phyloP scores from a whole-genome alignment of 2,888 invertebrate species.

The Baronia brevicornis region DNA sequence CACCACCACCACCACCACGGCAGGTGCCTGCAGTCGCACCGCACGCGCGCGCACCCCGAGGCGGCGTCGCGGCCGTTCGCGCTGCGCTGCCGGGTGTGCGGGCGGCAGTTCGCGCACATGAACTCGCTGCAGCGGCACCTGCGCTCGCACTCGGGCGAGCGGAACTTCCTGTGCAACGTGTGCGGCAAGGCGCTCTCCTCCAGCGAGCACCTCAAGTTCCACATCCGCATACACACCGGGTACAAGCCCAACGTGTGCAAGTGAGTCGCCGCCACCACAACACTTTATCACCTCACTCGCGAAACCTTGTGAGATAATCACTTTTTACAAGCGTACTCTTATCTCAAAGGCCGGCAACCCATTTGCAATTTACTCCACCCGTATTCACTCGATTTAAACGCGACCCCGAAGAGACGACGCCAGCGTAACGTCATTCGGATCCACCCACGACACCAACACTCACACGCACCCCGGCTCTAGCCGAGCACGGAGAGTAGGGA shows the following conservation, averaged over 20 bases:
- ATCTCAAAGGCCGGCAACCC: too few relatives aligned
- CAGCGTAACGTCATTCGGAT: too few relatives aligned
- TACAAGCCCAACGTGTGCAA: conserved; percentile 78
- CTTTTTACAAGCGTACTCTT: too few relatives aligned
- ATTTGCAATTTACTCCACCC: too few relatives aligned
- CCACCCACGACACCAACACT: too few relatives aligned
- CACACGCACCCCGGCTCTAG: too few relatives aligned
- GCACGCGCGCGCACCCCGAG: conserved; percentile 52
- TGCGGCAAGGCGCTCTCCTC: conserved; percentile 78
- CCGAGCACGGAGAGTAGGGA: too few relatives aligned
- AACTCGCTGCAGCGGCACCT: conserved; percentile 67
- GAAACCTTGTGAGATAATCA: too few relatives aligned
- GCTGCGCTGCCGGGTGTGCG: conserved; percentile 60
- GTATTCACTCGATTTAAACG: too few relatives aligned
- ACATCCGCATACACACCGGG: conserved; percentile 77
- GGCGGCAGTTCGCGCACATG: conserved; percentile 66
- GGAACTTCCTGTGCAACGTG: conserved; percentile 75
- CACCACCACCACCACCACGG: too few relatives aligned
- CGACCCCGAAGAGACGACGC: too few relatives aligned
- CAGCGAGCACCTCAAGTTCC: conserved; percentile 76
- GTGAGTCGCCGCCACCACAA: conserved; percentile 40
- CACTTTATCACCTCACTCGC: too few relatives aligned
- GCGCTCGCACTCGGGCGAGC: conserved; percentile 63
- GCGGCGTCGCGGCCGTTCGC: conserved; percentile 45
- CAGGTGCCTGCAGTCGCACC: conserved; percentile 56